A percentile compares a stretch with the other conserved stretches of the same genome.
phyloP scores from a whole-genome alignment of 2,113 vertebrate species.

The Ptilonorhynchus violaceus region DNA sequence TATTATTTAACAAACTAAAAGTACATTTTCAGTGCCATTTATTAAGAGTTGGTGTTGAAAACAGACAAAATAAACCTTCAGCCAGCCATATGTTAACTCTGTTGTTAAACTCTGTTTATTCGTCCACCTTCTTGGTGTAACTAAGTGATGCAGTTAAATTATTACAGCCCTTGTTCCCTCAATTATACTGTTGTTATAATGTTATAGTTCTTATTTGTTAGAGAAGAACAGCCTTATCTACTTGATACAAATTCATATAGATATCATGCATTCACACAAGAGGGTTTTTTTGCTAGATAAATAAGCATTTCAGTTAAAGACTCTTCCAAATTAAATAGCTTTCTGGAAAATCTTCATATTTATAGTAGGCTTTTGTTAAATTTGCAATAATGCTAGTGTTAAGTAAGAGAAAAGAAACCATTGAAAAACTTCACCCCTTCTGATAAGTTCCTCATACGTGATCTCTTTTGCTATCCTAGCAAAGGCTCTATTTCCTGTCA shows the following conservation, averaged over 20 bases:
- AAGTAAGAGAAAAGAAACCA: neutral
- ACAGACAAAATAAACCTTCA: neutral
- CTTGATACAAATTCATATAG: neutral
- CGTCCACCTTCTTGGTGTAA: neutral
- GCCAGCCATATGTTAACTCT: neutral
- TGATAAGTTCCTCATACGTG: neutral
- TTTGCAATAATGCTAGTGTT: neutral
- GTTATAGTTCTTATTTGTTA: neutral
- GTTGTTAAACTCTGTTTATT: neutral
- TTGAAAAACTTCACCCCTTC: neutral
- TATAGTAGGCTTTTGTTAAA: neutral
- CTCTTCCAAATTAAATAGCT: neutral
- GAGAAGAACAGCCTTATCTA: neutral
- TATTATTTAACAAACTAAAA: conserved; percentile 21
- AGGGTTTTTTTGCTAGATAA: neutral
- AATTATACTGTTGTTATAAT: neutral
- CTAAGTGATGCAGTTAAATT: neutral
- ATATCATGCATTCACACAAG: neutral
- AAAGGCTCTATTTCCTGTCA: neutral
- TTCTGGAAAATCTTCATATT: neutral
- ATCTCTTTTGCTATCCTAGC: neutral
- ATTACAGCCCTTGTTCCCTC: neutral
- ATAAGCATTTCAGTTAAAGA: neutral
- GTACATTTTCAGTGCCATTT: neutral
- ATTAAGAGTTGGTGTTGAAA: conserved; percentile 37